Evolutionary conservation across 1,140 invertebrate genomes (phyloP), one percentile per base, ranked within the genome.

Genomic region (Oryctes rhinoceros): DNA sequence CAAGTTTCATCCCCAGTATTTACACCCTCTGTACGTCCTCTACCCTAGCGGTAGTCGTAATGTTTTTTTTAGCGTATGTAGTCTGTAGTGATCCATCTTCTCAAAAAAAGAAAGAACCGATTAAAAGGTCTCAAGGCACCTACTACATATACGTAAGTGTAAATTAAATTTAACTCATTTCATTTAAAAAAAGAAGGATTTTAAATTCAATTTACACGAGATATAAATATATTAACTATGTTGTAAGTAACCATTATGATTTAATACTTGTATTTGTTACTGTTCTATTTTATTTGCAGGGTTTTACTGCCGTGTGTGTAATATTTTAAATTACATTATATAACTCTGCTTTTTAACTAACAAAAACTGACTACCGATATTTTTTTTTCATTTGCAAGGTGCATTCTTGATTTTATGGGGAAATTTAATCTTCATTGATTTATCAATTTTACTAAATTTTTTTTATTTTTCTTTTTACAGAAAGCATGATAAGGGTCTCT

Each of bases 221-320:
- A 10, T 44, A 44, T 44, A 44, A 7, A 44, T 44, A 44, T 10
- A 44, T 44, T 44, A 44, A 44, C 9, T 44, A 4, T 44, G 39
- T 44, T 7, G 9, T 44, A 7, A 44, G 5, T 44, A 30, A 30
- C 24, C 24, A 30, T 30, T 30, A 30, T 30, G 24, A 76, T 47
- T 39, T 37, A 13, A 24, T 65, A 65, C 62, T 24, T 30, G 10
- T 44, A 59, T 59, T 44, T 20, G 59, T 53, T 24, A 37, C 48
- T 9, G 18, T 48, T 44, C 30, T 13, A 39, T 76, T 76, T 76
- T 76, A 76, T 76, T 76, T 76, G 74, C 74, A 76, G 74, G 79
- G 79, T 65, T 82, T 78, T 82, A 80, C 84, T 85, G 83, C 84
- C 84, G 84, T 85, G 84, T 85, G 84, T 85, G 79, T 81, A 78